A percentile compares a stretch with the other conserved stretches of the same genome.
Evolutionary conservation across 2,888 invertebrate species (phyloP).

Genomic region (Drosophila bunnanda): DNA sequence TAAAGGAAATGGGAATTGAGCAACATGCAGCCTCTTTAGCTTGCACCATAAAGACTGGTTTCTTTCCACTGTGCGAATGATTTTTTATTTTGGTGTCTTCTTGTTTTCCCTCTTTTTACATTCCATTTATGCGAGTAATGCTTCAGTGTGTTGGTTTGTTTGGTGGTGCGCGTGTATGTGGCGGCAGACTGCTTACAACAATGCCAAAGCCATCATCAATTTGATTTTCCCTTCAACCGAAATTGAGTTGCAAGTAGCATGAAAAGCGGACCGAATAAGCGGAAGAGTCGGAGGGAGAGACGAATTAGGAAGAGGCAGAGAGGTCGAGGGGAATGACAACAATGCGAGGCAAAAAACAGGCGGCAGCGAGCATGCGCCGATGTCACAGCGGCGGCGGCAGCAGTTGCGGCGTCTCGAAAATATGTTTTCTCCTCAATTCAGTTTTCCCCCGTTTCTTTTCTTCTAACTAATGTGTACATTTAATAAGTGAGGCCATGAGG

Average conservation of each 20-base stretch:
- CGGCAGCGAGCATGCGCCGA: conserved; percentile 38
- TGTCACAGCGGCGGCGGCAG: conserved; percentile 14
- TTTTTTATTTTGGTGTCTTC: conserved; percentile 4
- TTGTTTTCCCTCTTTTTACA: conserved; percentile 13
- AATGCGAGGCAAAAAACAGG: conserved; percentile 27
- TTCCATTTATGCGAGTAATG: conserved; percentile 7
- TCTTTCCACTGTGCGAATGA: conserved; percentile 20
- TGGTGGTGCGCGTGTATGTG: conserved; percentile 2
- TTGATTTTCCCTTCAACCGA: conserved; percentile 39
- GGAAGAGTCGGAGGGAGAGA: neutral
- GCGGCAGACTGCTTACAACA: conserved; percentile 24
- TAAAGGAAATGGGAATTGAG: conserved; percentile 4
- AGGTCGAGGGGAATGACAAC: conserved; percentile 27
- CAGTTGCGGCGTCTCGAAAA: conserved; percentile 26
- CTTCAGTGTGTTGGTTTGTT: neutral
- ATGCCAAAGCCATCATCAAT: conserved; percentile 60
- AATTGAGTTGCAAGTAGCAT: conserved; percentile 37
- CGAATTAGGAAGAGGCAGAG: conserved; percentile 6
- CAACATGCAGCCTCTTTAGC: conserved; percentile 22
- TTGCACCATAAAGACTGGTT: conserved; percentile 40
- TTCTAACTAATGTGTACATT: conserved; percentile 21
- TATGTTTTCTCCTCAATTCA: conserved; percentile 14
- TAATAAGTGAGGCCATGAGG: conserved; percentile 13
- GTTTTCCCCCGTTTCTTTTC: conserved; percentile 20
- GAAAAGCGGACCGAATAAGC: conserved; percentile 3